Percentiles rank a stretch among this genome's conserved stretches.
These are phyloP conservation scores for Escarpia spicata DNA, from an alignment of 2,888 invertebrate species.

Conservation along the genomic window DNA sequence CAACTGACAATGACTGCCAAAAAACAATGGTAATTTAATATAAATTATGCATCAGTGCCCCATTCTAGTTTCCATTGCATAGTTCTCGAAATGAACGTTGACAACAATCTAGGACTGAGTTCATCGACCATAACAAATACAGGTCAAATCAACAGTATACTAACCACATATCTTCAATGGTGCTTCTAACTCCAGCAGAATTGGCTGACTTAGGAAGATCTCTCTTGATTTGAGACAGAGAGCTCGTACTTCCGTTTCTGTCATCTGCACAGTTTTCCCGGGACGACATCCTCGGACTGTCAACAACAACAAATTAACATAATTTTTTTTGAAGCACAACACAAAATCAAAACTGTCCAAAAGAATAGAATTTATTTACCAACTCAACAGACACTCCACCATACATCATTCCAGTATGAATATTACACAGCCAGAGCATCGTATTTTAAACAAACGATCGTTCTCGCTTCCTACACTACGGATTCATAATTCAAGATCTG, in stretches of 20 bases:
- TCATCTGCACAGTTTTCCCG: slow-evolving; percentile 75
- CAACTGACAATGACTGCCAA: background rate
- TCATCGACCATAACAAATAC: background rate
- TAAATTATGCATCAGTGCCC: background rate
- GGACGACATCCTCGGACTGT: slow-evolving; percentile 82
- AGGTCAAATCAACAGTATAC: slow-evolving; percentile 37
- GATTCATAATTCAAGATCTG: no score
- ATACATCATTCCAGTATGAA: no score
- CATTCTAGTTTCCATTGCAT: background rate
- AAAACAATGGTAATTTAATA: background rate
- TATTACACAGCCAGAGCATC: no score
- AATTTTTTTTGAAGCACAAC: background rate
- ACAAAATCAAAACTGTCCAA: no score
- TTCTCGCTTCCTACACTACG: no score
- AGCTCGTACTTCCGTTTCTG: slow-evolving; percentile 68
- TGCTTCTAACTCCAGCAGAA: slow-evolving; percentile 71
- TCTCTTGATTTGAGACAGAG: slow-evolving; percentile 70
- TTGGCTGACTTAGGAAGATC: slow-evolving; percentile 72
- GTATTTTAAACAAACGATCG: no score
- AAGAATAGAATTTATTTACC: no score
- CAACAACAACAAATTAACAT: slow-evolving; percentile 37
- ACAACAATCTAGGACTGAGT: background rate
- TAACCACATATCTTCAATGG: slow-evolving; percentile 73
- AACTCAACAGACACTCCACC: no score
- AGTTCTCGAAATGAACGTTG: background rate